phyloP scores from a whole-genome alignment of 2,113 vertebrate genomes.

The Orientallactaga bullata region DNA sequence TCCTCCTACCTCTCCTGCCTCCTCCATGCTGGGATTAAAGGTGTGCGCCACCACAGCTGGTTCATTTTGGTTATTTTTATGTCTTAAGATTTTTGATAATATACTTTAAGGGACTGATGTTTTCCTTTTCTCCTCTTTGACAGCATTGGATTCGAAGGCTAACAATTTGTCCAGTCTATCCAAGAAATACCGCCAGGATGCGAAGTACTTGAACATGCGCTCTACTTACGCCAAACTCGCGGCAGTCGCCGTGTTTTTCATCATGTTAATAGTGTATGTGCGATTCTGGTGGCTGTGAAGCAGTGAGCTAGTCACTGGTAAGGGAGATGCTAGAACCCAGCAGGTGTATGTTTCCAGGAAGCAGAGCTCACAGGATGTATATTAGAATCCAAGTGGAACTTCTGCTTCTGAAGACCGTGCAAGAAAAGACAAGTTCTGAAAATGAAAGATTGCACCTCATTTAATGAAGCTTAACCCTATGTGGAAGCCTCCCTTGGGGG shows the following conservation, averaged over 20 bases:
- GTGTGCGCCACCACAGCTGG: too few species aligned
- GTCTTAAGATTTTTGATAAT: conserved; percentile 42
- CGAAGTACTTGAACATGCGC: conserved; percentile 99
- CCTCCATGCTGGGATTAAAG: too few species aligned
- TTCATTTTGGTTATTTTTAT: conserved; percentile 51
- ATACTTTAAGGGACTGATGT: conserved; percentile 1
- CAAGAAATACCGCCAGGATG: conserved; percentile 98
- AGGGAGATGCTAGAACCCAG: conserved; percentile 80
- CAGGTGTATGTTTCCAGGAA: conserved; percentile 85
- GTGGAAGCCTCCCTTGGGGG: conserved; percentile 78
- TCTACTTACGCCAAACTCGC: conserved; percentile 99
- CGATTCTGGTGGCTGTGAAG: conserved; percentile 99
- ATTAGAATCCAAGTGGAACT: conserved; percentile 86
- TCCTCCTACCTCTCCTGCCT: too few species aligned
- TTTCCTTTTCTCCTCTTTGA: conserved; percentile 64
- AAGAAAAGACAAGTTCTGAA: conserved; percentile 79
- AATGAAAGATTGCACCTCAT: conserved; percentile 77
- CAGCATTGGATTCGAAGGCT: conserved; percentile 99
- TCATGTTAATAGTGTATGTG: conserved; percentile 99
- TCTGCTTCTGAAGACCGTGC: conserved; percentile 75
- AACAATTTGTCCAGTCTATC: conserved; percentile 98
- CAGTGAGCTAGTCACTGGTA: conserved; percentile 29
- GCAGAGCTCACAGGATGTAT: conserved; percentile 84
- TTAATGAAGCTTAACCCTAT: conserved; percentile 78
- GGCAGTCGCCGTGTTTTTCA: conserved; percentile 96